Percentiles rank a stretch among this genome's conserved stretches.
These are phyloP conservation scores for Epinotia ramella DNA, from an alignment of 2,888 invertebrate genomes.

Conservation along the genomic window DNA sequence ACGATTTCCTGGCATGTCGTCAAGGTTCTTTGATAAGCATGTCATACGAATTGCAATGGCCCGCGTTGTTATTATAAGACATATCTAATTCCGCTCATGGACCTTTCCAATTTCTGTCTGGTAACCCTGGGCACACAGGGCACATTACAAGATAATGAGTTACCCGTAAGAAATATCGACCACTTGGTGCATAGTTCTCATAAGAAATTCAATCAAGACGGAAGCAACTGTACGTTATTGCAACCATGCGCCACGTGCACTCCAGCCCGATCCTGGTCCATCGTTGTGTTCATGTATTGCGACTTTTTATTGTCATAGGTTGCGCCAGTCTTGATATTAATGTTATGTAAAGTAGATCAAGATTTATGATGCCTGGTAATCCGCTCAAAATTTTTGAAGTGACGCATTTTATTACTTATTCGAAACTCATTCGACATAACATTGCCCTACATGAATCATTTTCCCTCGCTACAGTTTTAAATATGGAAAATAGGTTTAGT, in stretches of 20 bases:
- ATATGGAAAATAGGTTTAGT: neutral
- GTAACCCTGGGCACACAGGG: neutral
- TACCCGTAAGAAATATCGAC: slow-evolving; percentile 37
- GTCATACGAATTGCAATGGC: neutral
- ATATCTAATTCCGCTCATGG: neutral
- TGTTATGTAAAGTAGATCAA: slow-evolving; percentile 48
- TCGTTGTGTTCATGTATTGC: slow-evolving; percentile 49
- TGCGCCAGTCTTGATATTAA: slow-evolving; percentile 47
- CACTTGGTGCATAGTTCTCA: slow-evolving; percentile 47
- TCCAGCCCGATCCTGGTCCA: slow-evolving; percentile 45
- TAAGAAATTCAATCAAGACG: neutral
- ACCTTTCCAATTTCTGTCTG: neutral
- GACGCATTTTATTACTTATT: slow-evolving; percentile 12
- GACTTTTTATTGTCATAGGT: slow-evolving; percentile 47
- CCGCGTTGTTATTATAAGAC: neutral
- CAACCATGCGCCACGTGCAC: slow-evolving; percentile 46
- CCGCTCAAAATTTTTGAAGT: slow-evolving; percentile 14
- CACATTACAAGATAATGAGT: neutral
- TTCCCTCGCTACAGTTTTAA: slow-evolving; percentile 13
- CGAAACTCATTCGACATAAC: slow-evolving; percentile 23
- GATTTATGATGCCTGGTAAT: slow-evolving; percentile 40
- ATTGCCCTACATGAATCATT: slow-evolving; percentile 34
- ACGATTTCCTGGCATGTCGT: neutral
- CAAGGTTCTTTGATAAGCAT: neutral
- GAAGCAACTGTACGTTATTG: neutral